phyloP scores from a whole-genome alignment of 2,113 vertebrate genomes.

The Channa maculata region DNA sequence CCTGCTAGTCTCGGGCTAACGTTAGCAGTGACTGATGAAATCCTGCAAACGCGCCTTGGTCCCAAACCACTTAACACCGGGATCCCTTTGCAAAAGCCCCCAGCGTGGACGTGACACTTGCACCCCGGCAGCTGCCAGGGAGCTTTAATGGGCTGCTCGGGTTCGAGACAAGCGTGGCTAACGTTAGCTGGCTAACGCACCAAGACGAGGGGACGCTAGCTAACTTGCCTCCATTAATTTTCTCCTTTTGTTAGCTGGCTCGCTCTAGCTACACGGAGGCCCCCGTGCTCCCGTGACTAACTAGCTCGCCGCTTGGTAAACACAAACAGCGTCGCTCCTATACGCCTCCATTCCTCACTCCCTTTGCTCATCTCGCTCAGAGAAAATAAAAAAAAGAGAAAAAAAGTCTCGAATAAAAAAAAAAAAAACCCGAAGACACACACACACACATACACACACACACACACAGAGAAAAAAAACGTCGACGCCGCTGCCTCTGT shows the following conservation, averaged over 20 bases:
- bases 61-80: not conserved
- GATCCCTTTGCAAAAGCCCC: not conserved
- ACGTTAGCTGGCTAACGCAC: conserved; percentile 45
- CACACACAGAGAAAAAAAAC: conserved; percentile 64
- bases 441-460: no score
- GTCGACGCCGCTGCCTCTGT: conserved; percentile 78
- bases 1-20: conserved; percentile 50
- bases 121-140: conserved; percentile 9
- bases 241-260: conserved; percentile 79
- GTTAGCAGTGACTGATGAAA: conserved; percentile 40
- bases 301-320: conserved; percentile 64
- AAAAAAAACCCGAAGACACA: conserved; percentile 61
- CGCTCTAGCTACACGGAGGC: conserved; percentile 71
- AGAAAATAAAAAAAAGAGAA: conserved; percentile 82
- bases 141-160: conserved; percentile 8
- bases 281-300: conserved; percentile 47
- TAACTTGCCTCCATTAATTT: conserved; percentile 82
- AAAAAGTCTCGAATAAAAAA: conserved; percentile 74
- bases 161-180: conserved; percentile 60
- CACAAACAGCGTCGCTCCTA: conserved; percentile 54
- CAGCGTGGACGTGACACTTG: not conserved
- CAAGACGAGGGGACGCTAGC: conserved; percentile 54
- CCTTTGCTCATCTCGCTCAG: conserved; percentile 71
- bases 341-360: conserved; percentile 74
- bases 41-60: conserved; percentile 3